Percentiles rank a stretch among this genome's conserved stretches.
These are phyloP conservation scores for Periophthalmus magnuspinnatus DNA, from an alignment of 2,797 vertebrate species.

Conservation along the genomic window DNA sequence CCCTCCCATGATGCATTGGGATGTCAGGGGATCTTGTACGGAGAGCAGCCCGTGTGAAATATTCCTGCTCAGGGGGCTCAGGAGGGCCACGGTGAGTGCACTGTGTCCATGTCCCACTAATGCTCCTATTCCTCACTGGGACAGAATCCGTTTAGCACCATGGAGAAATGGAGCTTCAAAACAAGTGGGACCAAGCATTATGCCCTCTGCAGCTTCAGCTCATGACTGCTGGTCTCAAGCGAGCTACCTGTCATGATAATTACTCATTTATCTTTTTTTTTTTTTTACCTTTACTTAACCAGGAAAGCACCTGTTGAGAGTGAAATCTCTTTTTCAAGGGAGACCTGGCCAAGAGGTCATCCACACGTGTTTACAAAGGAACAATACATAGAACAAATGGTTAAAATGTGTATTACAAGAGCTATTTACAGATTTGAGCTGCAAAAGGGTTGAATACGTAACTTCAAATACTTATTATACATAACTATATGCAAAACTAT, in stretches of 20 bases:
- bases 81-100: conserved; percentile 54
- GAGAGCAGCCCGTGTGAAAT: conserved; percentile 58
- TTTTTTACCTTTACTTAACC: no score
- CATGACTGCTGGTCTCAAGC: conserved; percentile 29
- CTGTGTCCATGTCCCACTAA: conserved; percentile 63
- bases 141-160: conserved; percentile 55
- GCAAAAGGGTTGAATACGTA: no score
- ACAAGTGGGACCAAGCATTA: conserved; percentile 57
- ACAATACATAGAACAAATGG: no score
- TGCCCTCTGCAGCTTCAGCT: conserved; percentile 38
- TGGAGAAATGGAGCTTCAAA: conserved; percentile 64
- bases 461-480: conserved; percentile 1
- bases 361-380: no score
- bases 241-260: conserved; percentile 28
- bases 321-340: no score
- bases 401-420: no score
- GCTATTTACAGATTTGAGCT: no score
- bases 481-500: no score
- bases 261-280: no score
- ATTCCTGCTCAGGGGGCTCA: conserved; percentile 64
- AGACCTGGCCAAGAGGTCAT: no score
- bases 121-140: conserved; percentile 69
- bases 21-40: conserved; percentile 65
- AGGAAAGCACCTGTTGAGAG: no score
- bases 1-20: conserved; percentile 68